Evolutionary conservation across 2,888 invertebrate genomes (phyloP).

Genomic region (Aspidiotus destructor): DNA sequence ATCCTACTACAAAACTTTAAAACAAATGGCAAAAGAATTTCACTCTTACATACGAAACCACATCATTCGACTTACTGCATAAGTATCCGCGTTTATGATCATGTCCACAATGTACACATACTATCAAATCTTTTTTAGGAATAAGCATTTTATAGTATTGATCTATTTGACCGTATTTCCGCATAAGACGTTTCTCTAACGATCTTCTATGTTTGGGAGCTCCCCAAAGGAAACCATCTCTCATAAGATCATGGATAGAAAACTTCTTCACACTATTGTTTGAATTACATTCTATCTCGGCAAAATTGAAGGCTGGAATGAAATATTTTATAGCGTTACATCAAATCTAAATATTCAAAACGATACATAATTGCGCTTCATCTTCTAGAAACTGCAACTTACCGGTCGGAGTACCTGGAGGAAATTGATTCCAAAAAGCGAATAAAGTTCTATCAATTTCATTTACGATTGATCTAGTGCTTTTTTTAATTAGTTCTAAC

Average conservation of each 20-base stretch:
- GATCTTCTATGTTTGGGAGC: constrained; percentile 70
- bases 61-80: constrained; percentile 58
- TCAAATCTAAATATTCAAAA: background rate
- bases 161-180: constrained; percentile 61
- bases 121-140: constrained; percentile 62
- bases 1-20: background rate
- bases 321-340: background rate
- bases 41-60: background rate
- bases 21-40: background rate
- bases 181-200: constrained; percentile 59
- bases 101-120: constrained; percentile 75
- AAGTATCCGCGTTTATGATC: constrained; percentile 66
- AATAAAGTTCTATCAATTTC: constrained; percentile 44
- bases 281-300: constrained; percentile 4
- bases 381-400: background rate
- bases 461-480: constrained; percentile 41
- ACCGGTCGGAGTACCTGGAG: constrained; percentile 44
- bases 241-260: constrained; percentile 41
- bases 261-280: background rate
- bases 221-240: constrained; percentile 63
- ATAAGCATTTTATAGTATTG: constrained; percentile 59
- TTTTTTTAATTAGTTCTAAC: constrained; percentile 36
- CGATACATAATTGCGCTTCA: background rate
- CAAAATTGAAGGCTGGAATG: constrained; percentile 12
- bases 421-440: constrained; percentile 42